Percentiles rank a stretch among this genome's conserved stretches.
These are phyloP conservation scores for Coptodon bakossiorum DNA, from an alignment of 2,113 vertebrate species.

Conservation along the genomic window DNA sequence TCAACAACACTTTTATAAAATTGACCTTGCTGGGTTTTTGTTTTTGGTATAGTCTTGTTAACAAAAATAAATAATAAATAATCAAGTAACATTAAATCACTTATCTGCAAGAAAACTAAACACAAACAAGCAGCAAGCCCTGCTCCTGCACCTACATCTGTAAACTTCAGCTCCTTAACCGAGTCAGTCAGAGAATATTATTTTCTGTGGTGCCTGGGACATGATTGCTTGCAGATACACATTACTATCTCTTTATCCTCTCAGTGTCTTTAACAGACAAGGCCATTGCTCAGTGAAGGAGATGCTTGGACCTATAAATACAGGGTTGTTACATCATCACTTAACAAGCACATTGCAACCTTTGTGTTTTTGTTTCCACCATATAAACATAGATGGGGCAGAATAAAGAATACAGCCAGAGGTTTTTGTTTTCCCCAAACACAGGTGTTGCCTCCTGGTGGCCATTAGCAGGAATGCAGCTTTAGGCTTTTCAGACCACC, in stretches of 20 bases:
- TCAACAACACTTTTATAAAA: background rate
- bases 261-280: background rate
- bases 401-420: background rate
- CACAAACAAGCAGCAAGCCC: background rate
- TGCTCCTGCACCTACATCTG: background rate
- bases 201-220: background rate
- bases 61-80: background rate
- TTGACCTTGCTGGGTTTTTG: background rate
- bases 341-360: background rate
- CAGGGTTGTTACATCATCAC: background rate
- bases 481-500: background rate
- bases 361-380: background rate
- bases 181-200: background rate
- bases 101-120: background rate
- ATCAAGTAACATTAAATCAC: accelerated
- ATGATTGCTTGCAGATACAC: background rate
- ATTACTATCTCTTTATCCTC: background rate
- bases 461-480: background rate
- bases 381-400: background rate
- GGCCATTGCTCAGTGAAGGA: background rate
- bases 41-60: background rate
- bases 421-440: accelerated
- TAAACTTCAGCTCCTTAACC: background rate
- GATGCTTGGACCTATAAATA: background rate
- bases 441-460: background rate